Percentiles rank a stretch among this genome's conserved stretches.
These are phyloP conservation scores for Rhinella marina DNA, from an alignment of 2,797 vertebrate species.

Conservation along the genomic window DNA sequence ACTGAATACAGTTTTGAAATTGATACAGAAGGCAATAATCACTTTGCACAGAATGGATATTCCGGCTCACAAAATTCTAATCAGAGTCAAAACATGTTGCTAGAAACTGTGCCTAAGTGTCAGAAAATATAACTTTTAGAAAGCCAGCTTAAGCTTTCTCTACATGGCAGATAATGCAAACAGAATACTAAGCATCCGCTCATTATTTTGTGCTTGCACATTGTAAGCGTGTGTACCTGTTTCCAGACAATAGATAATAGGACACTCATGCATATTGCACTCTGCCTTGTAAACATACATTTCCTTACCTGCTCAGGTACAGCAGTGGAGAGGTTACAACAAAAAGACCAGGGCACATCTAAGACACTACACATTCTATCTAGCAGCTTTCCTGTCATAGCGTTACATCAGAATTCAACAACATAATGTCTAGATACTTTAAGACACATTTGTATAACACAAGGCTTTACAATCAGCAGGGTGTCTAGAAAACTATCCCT, in stretches of 20 bases:
- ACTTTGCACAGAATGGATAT: slow-evolving; percentile 3
- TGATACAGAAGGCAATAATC: slow-evolving; percentile 8
- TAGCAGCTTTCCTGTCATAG: neutral
- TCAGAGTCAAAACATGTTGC: slow-evolving; percentile 29
- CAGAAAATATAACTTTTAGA: slow-evolving; percentile 16
- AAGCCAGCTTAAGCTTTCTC: neutral
- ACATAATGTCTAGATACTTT: neutral
- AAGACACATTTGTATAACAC: neutral
- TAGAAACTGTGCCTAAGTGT: neutral
- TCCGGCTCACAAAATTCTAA: slow-evolving; percentile 15
- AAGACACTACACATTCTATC: neutral
- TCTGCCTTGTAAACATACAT: neutral
- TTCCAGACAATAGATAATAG: neutral
- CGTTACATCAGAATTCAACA: neutral
- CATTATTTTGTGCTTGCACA: slow-evolving; percentile 21
- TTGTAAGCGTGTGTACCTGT: neutral
- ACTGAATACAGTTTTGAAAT: neutral
- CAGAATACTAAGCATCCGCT: slow-evolving; percentile 6
- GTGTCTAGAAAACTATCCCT: neutral
- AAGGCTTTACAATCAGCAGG: neutral
- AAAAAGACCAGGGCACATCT: neutral
- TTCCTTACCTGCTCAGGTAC: neutral
- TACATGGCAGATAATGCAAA: neutral
- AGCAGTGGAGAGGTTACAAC: neutral
- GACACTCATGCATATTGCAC: neutral